phyloP scores from a whole-genome alignment of 2,888 invertebrate genomes.

The Aspidiotus destructor region DNA sequence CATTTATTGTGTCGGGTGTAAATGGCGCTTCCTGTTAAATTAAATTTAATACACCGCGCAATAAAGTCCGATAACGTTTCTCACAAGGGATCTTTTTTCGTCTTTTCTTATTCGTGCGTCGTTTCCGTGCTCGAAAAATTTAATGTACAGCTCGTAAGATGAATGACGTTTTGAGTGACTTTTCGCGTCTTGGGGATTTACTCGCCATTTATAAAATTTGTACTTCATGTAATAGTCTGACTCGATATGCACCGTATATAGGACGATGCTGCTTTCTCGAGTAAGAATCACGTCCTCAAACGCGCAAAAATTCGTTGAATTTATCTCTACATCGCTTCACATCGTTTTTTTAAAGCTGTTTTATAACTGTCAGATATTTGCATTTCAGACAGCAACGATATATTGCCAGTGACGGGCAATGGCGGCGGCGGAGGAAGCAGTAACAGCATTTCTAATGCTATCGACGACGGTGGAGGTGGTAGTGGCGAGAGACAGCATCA shows the following conservation, averaged over 20 bases:
- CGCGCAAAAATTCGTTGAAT: no score
- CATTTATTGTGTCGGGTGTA: background rate
- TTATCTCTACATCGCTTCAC: no score
- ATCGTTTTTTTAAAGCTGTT: no score
- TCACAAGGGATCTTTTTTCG: conserved; percentile 6
- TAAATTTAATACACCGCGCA: conserved; percentile 12
- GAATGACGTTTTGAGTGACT: conserved; percentile 21
- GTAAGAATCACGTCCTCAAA: no score
- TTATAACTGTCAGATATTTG: no score
- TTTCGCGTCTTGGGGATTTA: background rate
- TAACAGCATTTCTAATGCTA: no score
- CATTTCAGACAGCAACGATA: conserved; percentile 22
- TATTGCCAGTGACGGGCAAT: background rate
- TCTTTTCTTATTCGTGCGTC: no score
- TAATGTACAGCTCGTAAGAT: conserved; percentile 14
- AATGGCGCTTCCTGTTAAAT: conserved; percentile 7
- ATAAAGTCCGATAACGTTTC: conserved; percentile 18
- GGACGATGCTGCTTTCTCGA: no score
- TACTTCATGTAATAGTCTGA: background rate
- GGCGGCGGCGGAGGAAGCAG: no score
- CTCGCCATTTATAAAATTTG: background rate
- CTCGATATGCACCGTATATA: no score
- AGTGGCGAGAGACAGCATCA: no score
- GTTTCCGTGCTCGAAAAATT: background rate
- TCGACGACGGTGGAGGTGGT: no score